Percentiles rank a stretch among this genome's conserved stretches.
Evolutionary conservation across 2,888 invertebrate species (phyloP).

Genomic region (Galerucella calmariensis): DNA sequence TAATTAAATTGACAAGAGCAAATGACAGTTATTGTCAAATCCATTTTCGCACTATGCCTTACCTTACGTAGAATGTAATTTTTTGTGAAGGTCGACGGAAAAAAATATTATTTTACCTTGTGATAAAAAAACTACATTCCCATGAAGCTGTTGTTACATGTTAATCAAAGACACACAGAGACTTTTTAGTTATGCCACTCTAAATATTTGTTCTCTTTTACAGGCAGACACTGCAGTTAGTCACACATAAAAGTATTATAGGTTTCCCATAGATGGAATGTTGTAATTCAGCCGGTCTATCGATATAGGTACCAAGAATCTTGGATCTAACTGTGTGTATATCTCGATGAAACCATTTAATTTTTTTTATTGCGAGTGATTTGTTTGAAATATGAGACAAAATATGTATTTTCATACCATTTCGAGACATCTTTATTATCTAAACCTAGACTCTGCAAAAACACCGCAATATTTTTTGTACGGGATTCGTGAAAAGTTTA

Average conservation of each 20-base stretch:
- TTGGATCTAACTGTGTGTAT: slow-evolving; percentile 26
- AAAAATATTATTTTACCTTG: too few relatives aligned
- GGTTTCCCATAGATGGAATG: slow-evolving; percentile 38
- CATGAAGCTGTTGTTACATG: slow-evolving; percentile 43
- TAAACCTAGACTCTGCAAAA: neutral
- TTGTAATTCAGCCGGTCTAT: slow-evolving; percentile 34
- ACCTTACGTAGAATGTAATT: too few relatives aligned
- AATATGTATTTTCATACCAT: neutral
- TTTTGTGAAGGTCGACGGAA: too few relatives aligned
- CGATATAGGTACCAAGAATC: slow-evolving; percentile 25
- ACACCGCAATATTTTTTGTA: neutral
- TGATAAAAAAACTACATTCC: slow-evolving; percentile 28
- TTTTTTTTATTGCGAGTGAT: slow-evolving; percentile 15
- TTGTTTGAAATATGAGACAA: slow-evolving; percentile 12
- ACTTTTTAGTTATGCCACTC: slow-evolving; percentile 37
- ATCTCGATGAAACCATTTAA: slow-evolving; percentile 23
- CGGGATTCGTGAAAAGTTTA: neutral
- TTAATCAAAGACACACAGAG: slow-evolving; percentile 43
- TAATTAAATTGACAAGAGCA: too few relatives aligned
- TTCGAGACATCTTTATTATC: neutral
- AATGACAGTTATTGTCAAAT: too few relatives aligned
- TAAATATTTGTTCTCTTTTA: slow-evolving; percentile 31
- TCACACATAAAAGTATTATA: slow-evolving; percentile 28
- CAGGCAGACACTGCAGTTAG: slow-evolving; percentile 24
- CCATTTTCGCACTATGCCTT: too few relatives aligned